Conservation (phyloP, 2,113 vertebrate genomes). For the Empidonax alnorum region DNA sequence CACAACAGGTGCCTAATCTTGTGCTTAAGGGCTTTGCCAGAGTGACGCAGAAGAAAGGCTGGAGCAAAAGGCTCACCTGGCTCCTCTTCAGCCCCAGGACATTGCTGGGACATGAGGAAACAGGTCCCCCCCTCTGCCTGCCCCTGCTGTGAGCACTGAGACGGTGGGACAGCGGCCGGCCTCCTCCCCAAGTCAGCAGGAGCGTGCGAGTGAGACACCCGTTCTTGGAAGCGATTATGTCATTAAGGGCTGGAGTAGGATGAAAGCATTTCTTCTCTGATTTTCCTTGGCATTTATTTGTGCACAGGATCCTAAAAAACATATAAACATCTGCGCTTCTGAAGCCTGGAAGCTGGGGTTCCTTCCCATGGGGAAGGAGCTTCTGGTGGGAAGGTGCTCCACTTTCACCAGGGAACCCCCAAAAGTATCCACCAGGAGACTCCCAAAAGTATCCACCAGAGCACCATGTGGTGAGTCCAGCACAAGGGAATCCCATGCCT, state of each 20-base stretch:
- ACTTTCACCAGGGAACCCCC: accelerated
- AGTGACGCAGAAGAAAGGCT: background rate
- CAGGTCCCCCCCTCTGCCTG: background rate
- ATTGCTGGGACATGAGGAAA: background rate
- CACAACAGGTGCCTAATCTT: background rate
- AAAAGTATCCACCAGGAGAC: background rate
- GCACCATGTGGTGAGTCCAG: background rate
- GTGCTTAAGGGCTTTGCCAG: background rate
- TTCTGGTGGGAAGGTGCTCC: background rate
- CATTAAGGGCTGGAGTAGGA: slow-evolving; percentile 26
- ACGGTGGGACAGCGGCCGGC: accelerated
- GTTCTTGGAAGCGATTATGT: slow-evolving; percentile 9
- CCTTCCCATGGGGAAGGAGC: accelerated
- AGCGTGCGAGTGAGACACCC: background rate
- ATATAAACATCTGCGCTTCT: background rate
- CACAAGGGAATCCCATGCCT: background rate
- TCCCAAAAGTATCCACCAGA: background rate
- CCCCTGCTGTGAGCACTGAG: accelerated
- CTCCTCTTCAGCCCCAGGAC: background rate
- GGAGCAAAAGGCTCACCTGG: background rate
- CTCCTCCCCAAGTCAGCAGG: background rate
- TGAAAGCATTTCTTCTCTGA: background rate
- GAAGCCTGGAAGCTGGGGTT: background rate
- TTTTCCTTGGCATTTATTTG: background rate
- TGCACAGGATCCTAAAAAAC: background rate